Conservation (phyloP, 2,113 vertebrate genomes). For the Sterna hirundo region DNA sequence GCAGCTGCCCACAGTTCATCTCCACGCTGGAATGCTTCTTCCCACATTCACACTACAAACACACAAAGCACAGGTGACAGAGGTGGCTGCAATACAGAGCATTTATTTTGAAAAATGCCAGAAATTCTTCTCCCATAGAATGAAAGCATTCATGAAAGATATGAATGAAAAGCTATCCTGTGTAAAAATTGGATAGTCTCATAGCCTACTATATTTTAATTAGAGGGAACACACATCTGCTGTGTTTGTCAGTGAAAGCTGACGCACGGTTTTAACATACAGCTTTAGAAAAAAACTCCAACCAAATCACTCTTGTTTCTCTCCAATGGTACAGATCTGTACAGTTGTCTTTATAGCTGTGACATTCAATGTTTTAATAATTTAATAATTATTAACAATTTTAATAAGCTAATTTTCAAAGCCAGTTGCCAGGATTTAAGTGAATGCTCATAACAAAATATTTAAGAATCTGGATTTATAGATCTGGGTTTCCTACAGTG, state of each 20-base stretch:
- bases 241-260: not conserved
- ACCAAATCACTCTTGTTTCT: not conserved
- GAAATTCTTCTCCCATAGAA: conserved; percentile 26
- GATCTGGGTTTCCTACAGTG: not conserved
- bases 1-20: conserved; percentile 84
- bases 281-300: not conserved
- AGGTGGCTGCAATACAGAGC: not conserved
- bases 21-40: conserved; percentile 61
- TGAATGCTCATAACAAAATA: not conserved
- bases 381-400: no score
- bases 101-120: conserved; percentile 37
- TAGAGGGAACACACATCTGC: conserved; percentile 22
- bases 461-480: not conserved
- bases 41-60: not conserved
- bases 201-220: not conserved
- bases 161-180: conserved; percentile 33
- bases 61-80: conserved; percentile 73
- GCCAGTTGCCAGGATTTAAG: not conserved
- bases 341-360: not conserved
- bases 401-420: not conserved
- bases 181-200: conserved; percentile 8
- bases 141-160: conserved; percentile 30
- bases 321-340: not conserved
- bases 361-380: not conserved
- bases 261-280: not conserved